Evolutionary conservation across 2,888 invertebrate genomes (phyloP).

Genomic region (Patella caerulea): DNA sequence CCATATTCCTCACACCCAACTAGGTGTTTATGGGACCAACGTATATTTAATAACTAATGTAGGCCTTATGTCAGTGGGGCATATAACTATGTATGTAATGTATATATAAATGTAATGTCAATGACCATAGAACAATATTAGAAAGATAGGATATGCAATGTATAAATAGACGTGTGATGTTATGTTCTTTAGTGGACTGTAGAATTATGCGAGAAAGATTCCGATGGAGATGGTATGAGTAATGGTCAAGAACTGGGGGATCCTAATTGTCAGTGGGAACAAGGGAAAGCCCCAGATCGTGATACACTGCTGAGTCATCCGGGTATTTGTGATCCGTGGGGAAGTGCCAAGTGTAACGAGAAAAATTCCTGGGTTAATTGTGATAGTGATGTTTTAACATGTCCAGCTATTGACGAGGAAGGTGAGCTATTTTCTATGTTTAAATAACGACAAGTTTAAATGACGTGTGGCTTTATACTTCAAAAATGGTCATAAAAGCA

Average conservation of each 20-base stretch:
- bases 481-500: too few relatives aligned
- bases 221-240: conserved; percentile 29
- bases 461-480: too few relatives aligned
- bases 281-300: conserved; percentile 11
- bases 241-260: conserved; percentile 35
- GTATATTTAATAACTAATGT: too few relatives aligned
- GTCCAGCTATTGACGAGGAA: conserved; percentile 24
- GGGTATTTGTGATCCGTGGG: conserved; percentile 32
- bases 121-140: too few relatives aligned
- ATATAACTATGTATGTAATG: too few relatives aligned
- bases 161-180: too few relatives aligned
- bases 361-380: conserved; percentile 34
- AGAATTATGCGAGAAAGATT: conserved; percentile 28
- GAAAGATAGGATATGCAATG: too few relatives aligned
- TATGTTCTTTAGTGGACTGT: conserved; percentile 24
- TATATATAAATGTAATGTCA: too few relatives aligned
- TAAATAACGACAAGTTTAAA: too few relatives aligned
- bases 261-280: conserved; percentile 29
- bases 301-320: background rate
- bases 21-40: too few relatives aligned
- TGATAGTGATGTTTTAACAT: conserved; percentile 25
- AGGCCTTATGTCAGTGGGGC: too few relatives aligned
- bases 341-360: conserved; percentile 19
- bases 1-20: too few relatives aligned
- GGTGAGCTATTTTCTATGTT: conserved; percentile 18